These are phyloP conservation scores for Alexandromys fortis DNA, from an alignment of 2,113 vertebrate species.

Conservation along the genomic window DNA sequence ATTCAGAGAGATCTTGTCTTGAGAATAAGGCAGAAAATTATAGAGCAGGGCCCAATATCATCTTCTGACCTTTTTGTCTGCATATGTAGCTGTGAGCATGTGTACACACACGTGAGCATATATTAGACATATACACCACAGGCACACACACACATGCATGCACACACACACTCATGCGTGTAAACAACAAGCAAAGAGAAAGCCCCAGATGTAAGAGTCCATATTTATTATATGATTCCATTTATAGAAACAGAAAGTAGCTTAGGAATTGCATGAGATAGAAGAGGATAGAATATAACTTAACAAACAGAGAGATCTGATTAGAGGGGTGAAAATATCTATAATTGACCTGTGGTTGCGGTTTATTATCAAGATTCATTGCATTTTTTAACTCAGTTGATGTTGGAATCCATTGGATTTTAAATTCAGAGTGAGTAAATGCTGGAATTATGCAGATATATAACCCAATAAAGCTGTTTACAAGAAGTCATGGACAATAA, in stretches of 20 bases:
- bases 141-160: not conserved
- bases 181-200: not conserved
- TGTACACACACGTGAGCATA: not conserved
- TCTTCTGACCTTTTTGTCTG: not conserved
- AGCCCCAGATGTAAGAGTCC: not conserved
- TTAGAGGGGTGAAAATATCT: not conserved
- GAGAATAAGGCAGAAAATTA: not conserved
- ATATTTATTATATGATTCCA: not conserved
- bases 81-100: not conserved
- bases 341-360: not conserved
- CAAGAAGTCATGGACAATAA: not conserved
- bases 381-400: not conserved
- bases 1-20: not conserved
- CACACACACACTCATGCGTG: not conserved
- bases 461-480: not conserved
- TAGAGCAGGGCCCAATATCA: not conserved
- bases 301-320: not conserved
- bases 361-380: not conserved
- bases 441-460: not conserved
- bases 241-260: constrained; percentile 9
- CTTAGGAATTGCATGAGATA: not conserved
- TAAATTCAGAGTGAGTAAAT: constrained; percentile 11
- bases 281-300: not conserved
- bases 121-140: not conserved
- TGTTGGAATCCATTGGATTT: not conserved